phyloP scores from a whole-genome alignment of 2,113 vertebrate species.

The Trematomus loennbergii region DNA sequence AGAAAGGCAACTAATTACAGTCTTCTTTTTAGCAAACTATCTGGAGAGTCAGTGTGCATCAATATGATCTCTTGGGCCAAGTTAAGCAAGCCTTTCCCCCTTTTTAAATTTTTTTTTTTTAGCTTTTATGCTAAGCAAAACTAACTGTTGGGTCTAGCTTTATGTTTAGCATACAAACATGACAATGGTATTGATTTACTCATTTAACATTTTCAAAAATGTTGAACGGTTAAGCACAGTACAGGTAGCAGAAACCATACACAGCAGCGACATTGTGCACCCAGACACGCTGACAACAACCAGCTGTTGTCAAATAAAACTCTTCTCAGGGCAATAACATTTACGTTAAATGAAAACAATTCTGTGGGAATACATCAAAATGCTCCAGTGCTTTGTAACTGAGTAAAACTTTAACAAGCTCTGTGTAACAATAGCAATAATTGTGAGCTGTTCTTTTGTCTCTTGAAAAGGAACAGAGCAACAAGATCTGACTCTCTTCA shows the following conservation, averaged over 20 bases:
- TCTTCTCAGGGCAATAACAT: not conserved
- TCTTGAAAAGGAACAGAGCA: too few relatives aligned
- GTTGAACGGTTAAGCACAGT: not conserved
- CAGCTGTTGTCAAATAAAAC: too few relatives aligned
- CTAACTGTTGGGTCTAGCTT: not conserved
- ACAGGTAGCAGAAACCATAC: not conserved
- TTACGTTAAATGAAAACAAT: not conserved
- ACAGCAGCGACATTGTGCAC: not conserved
- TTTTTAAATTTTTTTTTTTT: slow-evolving; percentile 4
- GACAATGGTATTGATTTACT: not conserved
- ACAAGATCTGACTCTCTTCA: too few relatives aligned
- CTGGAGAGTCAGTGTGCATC: slow-evolving; percentile 6
- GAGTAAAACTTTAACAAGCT: not conserved
- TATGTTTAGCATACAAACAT: slow-evolving; percentile 11
- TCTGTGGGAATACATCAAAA: not conserved
- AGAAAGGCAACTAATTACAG: slow-evolving; percentile 11
- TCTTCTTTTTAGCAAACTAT: not conserved
- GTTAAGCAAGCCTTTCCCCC: not conserved
- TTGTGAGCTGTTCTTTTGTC: too few relatives aligned
- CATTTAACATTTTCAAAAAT: not conserved
- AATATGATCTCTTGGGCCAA: not conserved
- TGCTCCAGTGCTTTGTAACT: not conserved
- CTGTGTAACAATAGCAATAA: too few relatives aligned
- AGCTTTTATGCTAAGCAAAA: not conserved
- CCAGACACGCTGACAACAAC: slow-evolving; percentile 1